These are phyloP conservation scores for Adineta ricciae DNA, from an alignment of 2,888 invertebrate species.

Conservation along the genomic window DNA sequence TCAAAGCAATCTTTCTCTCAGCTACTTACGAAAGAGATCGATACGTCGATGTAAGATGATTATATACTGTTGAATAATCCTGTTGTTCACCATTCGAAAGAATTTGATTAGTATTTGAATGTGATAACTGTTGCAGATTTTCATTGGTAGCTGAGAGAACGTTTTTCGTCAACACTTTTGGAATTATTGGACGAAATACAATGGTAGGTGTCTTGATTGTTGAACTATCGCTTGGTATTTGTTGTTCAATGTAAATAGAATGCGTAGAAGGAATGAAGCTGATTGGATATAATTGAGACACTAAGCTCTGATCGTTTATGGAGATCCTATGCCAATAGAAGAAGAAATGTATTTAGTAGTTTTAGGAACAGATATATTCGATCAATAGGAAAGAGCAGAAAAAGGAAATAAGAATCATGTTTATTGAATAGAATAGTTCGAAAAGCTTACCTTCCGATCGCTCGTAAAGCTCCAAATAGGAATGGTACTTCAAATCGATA, in stretches of 20 bases:
- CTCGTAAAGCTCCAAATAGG: background rate
- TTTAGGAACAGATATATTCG: no score
- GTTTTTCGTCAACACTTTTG: background rate
- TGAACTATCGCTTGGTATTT: background rate
- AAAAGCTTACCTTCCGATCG: background rate
- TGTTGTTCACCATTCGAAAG: background rate
- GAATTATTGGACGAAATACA: conserved; percentile 12
- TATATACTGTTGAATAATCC: background rate
- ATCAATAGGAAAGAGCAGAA: no score
- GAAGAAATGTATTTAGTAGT: no score
- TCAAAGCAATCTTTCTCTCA: background rate
- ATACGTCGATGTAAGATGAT: conserved; percentile 11
- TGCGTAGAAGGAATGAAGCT: background rate
- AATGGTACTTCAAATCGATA: conserved; percentile 16
- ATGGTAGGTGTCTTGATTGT: background rate
- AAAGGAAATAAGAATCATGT: no score
- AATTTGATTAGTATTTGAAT: background rate
- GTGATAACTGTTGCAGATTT: background rate
- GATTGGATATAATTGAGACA: conserved; percentile 1
- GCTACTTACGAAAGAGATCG: background rate
- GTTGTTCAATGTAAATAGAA: background rate
- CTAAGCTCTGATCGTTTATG: background rate
- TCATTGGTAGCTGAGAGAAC: background rate
- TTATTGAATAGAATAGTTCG: background rate
- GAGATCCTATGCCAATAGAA: background rate